phyloP scores from a whole-genome alignment of 2,797 vertebrate genomes.

The Acanthiza pusilla region DNA sequence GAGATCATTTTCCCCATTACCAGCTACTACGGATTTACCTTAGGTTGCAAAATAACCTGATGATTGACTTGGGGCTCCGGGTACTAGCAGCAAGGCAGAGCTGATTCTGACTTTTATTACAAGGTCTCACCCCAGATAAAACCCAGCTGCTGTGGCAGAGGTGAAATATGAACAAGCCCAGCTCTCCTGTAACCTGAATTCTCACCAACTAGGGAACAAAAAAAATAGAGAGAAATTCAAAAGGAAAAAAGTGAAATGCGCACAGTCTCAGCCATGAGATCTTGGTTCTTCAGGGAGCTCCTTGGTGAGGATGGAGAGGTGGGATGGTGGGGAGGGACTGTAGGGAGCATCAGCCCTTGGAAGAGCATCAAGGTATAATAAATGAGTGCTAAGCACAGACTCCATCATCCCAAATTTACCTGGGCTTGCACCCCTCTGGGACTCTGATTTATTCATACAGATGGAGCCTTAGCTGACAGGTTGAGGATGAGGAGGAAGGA shows the following conservation, averaged over 20 bases:
- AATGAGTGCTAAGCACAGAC: not conserved
- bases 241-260: not conserved
- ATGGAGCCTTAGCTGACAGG: not conserved
- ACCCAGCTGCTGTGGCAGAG: not conserved
- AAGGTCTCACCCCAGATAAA: not conserved
- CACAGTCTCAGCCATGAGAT: not conserved
- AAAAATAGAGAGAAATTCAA: not conserved
- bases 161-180: not conserved
- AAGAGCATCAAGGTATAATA: not conserved
- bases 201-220: not conserved
- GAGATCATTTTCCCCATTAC: not conserved
- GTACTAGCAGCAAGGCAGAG: not conserved
- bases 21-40: not conserved
- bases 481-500: not conserved
- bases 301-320: not conserved
- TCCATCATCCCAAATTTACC: not conserved
- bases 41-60: not conserved
- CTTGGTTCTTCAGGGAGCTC: not conserved
- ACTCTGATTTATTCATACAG: not conserved
- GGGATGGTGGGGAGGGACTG: not conserved
- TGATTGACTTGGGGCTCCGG: not conserved
- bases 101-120: not conserved
- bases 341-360: not conserved
- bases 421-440: rapidly evolving
- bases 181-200: not conserved